Percentiles rank a stretch among this genome's conserved stretches.
Evolutionary conservation across 2,888 invertebrate genomes (phyloP).

Genomic region (Ennomos fuscantarius): DNA sequence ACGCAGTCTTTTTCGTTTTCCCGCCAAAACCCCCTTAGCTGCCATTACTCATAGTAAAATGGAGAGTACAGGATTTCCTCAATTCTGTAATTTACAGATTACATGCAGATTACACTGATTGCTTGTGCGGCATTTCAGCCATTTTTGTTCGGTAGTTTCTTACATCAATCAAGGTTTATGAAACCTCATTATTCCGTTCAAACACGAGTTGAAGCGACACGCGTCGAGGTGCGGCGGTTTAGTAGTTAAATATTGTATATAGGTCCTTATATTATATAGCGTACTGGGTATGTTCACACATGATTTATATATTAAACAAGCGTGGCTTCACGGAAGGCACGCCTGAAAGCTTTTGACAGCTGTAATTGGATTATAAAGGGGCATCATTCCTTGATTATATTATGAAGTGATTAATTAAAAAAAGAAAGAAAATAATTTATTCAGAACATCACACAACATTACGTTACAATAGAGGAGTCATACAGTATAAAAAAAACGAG

Average conservation of each 20-base stretch:
- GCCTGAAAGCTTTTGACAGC: constrained; percentile 7
- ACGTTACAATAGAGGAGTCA: too few species aligned
- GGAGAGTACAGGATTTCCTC: constrained; percentile 18
- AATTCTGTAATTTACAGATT: constrained; percentile 16
- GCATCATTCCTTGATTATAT: neutral
- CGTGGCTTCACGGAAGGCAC: constrained; percentile 13
- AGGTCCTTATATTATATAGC: neutral
- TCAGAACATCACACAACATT: too few species aligned
- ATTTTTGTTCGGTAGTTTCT: constrained; percentile 16
- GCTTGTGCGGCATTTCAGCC: constrained; percentile 7
- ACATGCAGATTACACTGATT: constrained; percentile 8
- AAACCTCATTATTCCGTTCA: constrained; percentile 23
- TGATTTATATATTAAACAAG: constrained; percentile 13
- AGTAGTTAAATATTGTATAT: constrained; percentile 23
- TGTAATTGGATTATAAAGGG: constrained; percentile 9
- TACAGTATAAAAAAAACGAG: too few species aligned
- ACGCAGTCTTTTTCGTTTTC: too few species aligned
- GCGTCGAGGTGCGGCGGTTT: constrained; percentile 29
- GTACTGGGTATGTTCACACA: constrained; percentile 15
- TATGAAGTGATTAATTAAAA: neutral
- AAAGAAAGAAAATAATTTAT: too few species aligned
- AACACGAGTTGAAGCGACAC: constrained; percentile 12
- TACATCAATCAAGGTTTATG: constrained; percentile 8
- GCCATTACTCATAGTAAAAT: constrained; percentile 10
- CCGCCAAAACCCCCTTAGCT: too few species aligned